These are phyloP conservation scores for Bombus affinis DNA, from an alignment of 1,140 invertebrate species.

Conservation along the genomic window DNA sequence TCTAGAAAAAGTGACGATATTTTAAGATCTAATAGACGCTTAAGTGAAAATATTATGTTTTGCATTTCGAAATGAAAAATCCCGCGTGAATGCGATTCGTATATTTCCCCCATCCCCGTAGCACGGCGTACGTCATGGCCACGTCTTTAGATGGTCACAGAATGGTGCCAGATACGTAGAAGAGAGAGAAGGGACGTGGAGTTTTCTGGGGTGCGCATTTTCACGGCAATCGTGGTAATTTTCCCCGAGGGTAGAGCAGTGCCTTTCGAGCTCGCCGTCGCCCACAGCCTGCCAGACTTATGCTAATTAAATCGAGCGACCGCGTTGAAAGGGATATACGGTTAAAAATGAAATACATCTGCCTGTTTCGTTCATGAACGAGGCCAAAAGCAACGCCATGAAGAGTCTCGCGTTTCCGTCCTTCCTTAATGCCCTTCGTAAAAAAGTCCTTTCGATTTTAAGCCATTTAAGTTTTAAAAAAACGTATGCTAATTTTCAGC, in stretches of 20 bases:
- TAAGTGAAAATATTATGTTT: background rate
- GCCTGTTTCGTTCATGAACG: background rate
- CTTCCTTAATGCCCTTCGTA: background rate
- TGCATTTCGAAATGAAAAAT: background rate
- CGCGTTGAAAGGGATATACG: conserved; percentile 28
- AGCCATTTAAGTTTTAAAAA: too few species aligned
- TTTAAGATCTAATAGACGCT: background rate
- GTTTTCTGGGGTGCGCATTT: conserved; percentile 46
- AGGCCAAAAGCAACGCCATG: background rate
- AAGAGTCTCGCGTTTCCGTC: too few species aligned
- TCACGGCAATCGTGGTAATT: conserved; percentile 56
- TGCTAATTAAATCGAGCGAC: conserved; percentile 55
- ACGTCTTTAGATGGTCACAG: background rate
- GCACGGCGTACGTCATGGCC: too few species aligned
- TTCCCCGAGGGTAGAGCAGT: conserved; percentile 52
- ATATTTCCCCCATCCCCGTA: background rate
- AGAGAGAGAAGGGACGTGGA: background rate
- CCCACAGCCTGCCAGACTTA: conserved; percentile 27
- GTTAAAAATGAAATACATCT: conserved; percentile 26
- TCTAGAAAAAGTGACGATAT: background rate
- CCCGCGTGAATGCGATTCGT: background rate
- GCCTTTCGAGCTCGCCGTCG: background rate
- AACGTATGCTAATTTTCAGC: background rate
- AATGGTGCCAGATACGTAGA: conserved; percentile 5
- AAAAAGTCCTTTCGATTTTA: too few species aligned